A percentile compares a stretch with the other conserved stretches of the same genome.
These are phyloP conservation scores for Siniperca obscura DNA, from an alignment of 2,797 vertebrate genomes.

Conservation along the genomic window DNA sequence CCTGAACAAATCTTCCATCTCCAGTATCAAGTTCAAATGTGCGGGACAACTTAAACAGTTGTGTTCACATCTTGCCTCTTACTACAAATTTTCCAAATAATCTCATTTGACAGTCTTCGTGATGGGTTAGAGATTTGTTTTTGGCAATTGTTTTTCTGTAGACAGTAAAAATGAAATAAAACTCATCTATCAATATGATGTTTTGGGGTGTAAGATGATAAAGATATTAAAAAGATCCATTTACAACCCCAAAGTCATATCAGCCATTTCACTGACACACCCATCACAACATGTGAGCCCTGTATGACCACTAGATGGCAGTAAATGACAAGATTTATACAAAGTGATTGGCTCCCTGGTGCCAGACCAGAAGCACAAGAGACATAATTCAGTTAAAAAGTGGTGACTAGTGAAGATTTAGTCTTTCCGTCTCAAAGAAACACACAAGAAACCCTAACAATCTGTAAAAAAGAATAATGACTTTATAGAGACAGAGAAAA, in stretches of 20 bases:
- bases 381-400: conserved; percentile 43
- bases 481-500: conserved; percentile 64
- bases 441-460: conserved; percentile 44
- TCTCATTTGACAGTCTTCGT: conserved; percentile 9
- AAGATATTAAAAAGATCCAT: conserved; percentile 10
- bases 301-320: conserved; percentile 79
- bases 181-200: background rate
- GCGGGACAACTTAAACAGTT: conserved; percentile 24
- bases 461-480: conserved; percentile 63
- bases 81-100: conserved; percentile 43
- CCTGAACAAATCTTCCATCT: conserved; percentile 64
- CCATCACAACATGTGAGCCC: conserved; percentile 28
- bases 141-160: background rate
- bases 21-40: conserved; percentile 54
- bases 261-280: conserved; percentile 51
- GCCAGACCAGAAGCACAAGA: background rate
- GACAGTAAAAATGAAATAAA: background rate
- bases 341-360: background rate
- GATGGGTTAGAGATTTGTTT: background rate
- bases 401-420: conserved; percentile 50
- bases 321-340: conserved; percentile 57
- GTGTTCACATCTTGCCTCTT: conserved; percentile 39
- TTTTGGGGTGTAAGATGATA: background rate
- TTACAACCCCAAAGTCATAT: conserved; percentile 17
- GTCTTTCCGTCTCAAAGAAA: conserved; percentile 27